Evolutionary conservation across 2,113 vertebrate species (phyloP).

Genomic region (Lathamus discolor): DNA sequence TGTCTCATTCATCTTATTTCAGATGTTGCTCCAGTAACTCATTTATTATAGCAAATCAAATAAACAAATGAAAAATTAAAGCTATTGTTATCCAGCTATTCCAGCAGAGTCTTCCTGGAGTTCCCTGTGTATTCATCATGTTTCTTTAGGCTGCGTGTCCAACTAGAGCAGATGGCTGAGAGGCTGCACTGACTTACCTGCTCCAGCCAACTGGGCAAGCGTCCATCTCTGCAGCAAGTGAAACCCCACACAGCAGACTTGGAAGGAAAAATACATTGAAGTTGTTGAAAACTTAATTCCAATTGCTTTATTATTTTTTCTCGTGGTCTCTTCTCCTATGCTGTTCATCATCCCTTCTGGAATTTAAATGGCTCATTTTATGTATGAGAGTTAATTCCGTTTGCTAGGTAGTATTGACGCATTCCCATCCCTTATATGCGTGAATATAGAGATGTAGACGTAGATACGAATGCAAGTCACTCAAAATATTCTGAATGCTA

Average conservation of each 20-base stretch:
- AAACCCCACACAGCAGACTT: neutral
- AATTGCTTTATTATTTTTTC: neutral
- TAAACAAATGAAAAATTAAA: slow-evolving; percentile 81
- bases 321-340: neutral
- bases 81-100: slow-evolving; percentile 67
- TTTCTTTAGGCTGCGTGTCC: slow-evolving; percentile 36
- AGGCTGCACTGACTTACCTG: slow-evolving; percentile 53
- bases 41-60: slow-evolving; percentile 68
- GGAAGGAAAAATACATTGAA: neutral
- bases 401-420: slow-evolving; percentile 30
- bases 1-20: slow-evolving; percentile 23
- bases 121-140: slow-evolving; percentile 42
- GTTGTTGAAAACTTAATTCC: slow-evolving; percentile 7
- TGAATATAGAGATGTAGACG: slow-evolving; percentile 18
- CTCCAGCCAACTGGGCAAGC: slow-evolving; percentile 37
- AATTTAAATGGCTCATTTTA: slow-evolving; percentile 57
- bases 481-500: neutral
- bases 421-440: neutral
- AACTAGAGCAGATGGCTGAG: slow-evolving; percentile 73
- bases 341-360: slow-evolving; percentile 39
- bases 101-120: neutral
- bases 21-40: slow-evolving; percentile 56
- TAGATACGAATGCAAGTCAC: slow-evolving; percentile 13
- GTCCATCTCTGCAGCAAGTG: slow-evolving; percentile 12
- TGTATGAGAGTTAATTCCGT: slow-evolving; percentile 25